Evolutionary conservation across 1,140 invertebrate genomes (phyloP).

Genomic region (Lordiphosa mommai): DNA sequence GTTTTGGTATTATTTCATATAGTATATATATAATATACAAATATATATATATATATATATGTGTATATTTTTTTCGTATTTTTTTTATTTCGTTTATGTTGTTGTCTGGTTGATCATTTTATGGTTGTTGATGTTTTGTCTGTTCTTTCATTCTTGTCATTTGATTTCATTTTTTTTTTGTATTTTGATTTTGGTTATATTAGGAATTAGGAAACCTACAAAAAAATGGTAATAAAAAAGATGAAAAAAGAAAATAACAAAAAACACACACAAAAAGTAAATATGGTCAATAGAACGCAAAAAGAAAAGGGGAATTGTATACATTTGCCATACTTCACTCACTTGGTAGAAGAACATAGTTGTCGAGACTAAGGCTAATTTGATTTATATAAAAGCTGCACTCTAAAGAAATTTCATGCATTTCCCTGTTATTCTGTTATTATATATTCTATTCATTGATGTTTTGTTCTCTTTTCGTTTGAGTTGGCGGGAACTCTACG

Average conservation of each 20-base stretch:
- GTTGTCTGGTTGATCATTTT: slow-evolving; percentile 2
- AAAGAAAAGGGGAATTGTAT: slow-evolving; percentile 3
- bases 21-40: slow-evolving; percentile 13
- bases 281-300: slow-evolving; percentile 23
- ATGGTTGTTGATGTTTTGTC: slow-evolving; percentile 19
- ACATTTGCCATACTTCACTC: slow-evolving; percentile 1
- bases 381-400: too few species aligned
- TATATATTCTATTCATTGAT: too few species aligned
- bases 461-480: too few species aligned
- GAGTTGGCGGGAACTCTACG: too few species aligned
- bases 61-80: slow-evolving; percentile 26
- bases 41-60: slow-evolving; percentile 27
- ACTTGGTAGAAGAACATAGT: too few species aligned
- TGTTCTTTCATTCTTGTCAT: slow-evolving; percentile 7
- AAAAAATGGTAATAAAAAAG: slow-evolving; percentile 79
- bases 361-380: too few species aligned
- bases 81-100: slow-evolving; percentile 27
- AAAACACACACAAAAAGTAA: slow-evolving; percentile 50
- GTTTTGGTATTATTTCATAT: slow-evolving; percentile 25
- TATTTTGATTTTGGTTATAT: slow-evolving; percentile 52
- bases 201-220: slow-evolving; percentile 80
- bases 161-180: slow-evolving; percentile 30
- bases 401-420: too few species aligned
- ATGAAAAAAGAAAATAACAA: slow-evolving; percentile 73
- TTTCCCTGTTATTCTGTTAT: too few species aligned